A percentile compares a stretch with the other conserved stretches of the same genome.
Conservation (phyloP, 2,113 vertebrate species). For the Campylorhamphus procurvoides region DNA sequence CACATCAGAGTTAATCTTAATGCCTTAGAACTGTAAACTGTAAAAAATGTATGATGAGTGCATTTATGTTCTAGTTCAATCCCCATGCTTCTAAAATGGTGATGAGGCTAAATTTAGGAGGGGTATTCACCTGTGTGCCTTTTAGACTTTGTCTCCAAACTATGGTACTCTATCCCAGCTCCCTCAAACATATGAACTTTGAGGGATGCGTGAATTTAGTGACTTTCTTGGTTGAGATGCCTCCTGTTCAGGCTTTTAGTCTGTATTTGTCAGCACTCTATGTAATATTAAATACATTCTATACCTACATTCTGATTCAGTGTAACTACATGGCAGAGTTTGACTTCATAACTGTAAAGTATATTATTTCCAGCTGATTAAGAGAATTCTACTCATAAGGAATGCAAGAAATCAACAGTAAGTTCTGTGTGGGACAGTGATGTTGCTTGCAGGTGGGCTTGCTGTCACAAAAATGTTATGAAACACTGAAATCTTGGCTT, state of each 20-base stretch:
- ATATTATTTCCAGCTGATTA: not conserved
- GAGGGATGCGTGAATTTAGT: not conserved
- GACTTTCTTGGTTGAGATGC: not conserved
- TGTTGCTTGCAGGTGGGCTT: not conserved
- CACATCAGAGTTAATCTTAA: not conserved
- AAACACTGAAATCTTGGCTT: not conserved
- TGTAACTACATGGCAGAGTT: not conserved
- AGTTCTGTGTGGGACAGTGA: not conserved
- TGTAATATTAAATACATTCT: accelerated
- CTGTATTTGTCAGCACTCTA: not conserved
- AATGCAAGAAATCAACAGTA: not conserved
- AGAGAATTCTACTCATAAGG: not conserved
- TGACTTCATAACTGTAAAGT: not conserved
- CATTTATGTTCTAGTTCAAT: not conserved
- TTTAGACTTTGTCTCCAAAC: not conserved
- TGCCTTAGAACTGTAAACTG: not conserved
- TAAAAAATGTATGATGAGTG: not conserved
- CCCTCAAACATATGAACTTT: not conserved
- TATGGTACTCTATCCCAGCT: not conserved
- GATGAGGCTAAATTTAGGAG: not conserved
- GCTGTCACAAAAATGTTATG: not conserved
- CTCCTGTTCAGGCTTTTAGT: not conserved
- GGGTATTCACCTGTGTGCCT: not conserved
- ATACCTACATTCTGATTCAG: not conserved
- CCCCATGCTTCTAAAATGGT: not conserved